Evolutionary conservation across 2,113 vertebrate genomes (phyloP), one percentile per base, ranked within the genome.

Genomic region (Helogale parvula): DNA sequence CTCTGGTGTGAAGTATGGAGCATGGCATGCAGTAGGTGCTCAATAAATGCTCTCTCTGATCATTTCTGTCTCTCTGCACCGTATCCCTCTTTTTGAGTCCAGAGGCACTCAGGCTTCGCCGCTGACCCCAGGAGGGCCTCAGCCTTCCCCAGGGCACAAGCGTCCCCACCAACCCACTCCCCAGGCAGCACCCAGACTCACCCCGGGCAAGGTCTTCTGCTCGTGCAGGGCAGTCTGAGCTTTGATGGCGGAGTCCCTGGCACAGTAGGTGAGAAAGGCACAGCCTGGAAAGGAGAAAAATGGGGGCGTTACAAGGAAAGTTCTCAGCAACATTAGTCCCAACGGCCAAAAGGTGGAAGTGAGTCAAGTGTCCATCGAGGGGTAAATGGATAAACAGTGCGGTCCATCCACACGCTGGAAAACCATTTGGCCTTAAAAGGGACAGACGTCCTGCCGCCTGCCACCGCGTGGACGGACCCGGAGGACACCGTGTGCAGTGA

Each of bases 131-230:
- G 80, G 31, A 84, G 45, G 60, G 38, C 31, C 31, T 25, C 1
- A 3, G 81, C 27, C 83, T 50, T 29, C 69, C n/a, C 38, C 25
- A 4, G 38, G 33, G 60, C 23, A 41, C 50, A 14, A 69, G 80
- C 29, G 3, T 13, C 45, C 69, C 38, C 27, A 3, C 17, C 5
- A 0, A 0, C 0, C n/a, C 17, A 4, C 31, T 8, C 54, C 85
- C 33, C 47, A n/a, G 50, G 10, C 13, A 35, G 35, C 69, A 66
- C 0, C 2, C 21, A 27, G 87, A 99, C 99, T 99, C 98, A 99
- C 99, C 99, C 99, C 99, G 94, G 99, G 99, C 98, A 99, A 98
- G 96, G 99, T 99, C 99, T 99, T 99, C 99, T 99, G 99, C 81
- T 99, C 99, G 38, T 99, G 99, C 98, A 99, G 99, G 2, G 99